phyloP scores from a whole-genome alignment of 2,888 invertebrate genomes.

The Perdita meconis region DNA sequence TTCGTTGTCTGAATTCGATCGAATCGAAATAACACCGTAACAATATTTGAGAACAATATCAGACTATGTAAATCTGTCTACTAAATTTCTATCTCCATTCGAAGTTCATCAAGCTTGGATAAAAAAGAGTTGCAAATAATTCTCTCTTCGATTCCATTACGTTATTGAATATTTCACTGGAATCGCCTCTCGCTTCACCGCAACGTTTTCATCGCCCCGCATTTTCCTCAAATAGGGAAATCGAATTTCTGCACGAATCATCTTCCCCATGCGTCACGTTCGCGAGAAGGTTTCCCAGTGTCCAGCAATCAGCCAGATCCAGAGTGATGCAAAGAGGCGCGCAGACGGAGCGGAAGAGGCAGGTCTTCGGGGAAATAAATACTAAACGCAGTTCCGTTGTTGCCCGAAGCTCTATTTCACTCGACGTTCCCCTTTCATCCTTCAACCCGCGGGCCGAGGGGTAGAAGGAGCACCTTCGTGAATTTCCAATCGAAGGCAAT shows the following conservation, averaged over 20 bases:
- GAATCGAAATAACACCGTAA: no score
- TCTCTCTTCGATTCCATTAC: no score
- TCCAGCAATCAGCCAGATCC: constrained; percentile 38
- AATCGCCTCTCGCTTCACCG: no score
- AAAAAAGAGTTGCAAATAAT: no score
- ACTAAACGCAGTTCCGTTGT: constrained; percentile 60
- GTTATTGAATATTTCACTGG: no score
- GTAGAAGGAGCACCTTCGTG: constrained; percentile 18
- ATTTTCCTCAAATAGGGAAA: not conserved
- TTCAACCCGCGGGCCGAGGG: no score
- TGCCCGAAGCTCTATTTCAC: constrained; percentile 36
- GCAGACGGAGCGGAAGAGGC: constrained; percentile 16
- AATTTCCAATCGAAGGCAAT: constrained; percentile 30
- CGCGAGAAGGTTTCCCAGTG: constrained; percentile 23
- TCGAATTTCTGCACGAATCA: constrained; percentile 37
- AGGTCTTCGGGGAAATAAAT: constrained; percentile 69
- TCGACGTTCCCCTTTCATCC: constrained; percentile 28
- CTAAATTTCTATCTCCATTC: no score
- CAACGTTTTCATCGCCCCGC: not conserved
- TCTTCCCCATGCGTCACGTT: constrained; percentile 2
- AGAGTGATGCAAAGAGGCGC: constrained; percentile 23
- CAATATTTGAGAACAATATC: no score
- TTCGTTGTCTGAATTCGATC: not conserved
- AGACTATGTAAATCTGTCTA: no score
- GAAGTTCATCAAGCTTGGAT: no score